Base-by-base conservation (phyloP, 2,888 invertebrate species). In the Pegoplata infirma region DNA sequence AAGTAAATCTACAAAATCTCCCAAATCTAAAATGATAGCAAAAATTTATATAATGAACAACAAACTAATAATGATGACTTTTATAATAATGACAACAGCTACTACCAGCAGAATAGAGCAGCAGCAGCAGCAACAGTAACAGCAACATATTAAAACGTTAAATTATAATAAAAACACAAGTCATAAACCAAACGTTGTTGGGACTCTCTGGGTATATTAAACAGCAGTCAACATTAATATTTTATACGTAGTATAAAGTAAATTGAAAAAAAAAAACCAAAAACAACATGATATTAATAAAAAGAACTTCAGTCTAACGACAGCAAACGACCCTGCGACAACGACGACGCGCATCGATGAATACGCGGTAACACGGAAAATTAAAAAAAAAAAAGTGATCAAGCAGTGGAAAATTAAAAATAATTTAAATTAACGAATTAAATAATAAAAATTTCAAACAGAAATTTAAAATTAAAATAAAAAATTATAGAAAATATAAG, bases 361-460 rank as follows among this genome's bases (percentile, higher is more conserved):
- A 28, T 74, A 64, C 46, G n/a, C 17, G 51, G 19, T 53, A 40
- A 51, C 51, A 46, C 16, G 25, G 46, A 16, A 23, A 25, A 53
- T 25, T 25, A 16, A 53, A 25, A 53, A 49, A 10, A 49, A 49
- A 5, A 40, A 3, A n/a, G 36, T 40, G 36, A 40, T n/a, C 16
- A 16, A 59, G 46, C 17, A 61, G 17, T 40, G 36, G 36, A 40
- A 17, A 47, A 63, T 23, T 32, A 17, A 61, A n/a, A n/a, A n/a
- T n/a, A n/a, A n/a, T n/a, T n/a, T n/a, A 83, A 66, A 84, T 84
- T 83, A 83, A 81, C 82, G 82, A 82, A 72, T 28, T 46, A 72
- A n/a, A 12, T n/a, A 3, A 56, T 56, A 5, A 47, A 56, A 19
- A 17, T 25, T 5, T n/a, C n/a, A n/a, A 55, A 21, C 12, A 44